Evolutionary conservation across 1,140 invertebrate genomes (phyloP), one percentile per base, ranked within the genome.

Genomic region (Lysiphlebus fabarum): DNA sequence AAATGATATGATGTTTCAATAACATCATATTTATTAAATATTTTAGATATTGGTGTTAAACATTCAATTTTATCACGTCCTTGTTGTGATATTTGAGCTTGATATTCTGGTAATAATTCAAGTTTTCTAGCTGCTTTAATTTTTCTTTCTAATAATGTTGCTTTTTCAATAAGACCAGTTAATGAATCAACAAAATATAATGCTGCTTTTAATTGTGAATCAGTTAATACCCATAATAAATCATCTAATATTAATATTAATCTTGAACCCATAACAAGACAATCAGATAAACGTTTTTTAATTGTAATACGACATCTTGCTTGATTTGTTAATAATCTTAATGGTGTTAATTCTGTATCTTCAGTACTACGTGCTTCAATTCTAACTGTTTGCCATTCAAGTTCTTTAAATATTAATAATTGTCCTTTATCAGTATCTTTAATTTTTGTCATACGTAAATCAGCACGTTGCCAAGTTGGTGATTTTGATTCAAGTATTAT

Each of bases 1-100:
- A 99, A 88, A 81, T 99, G 97, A 82, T 98, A 97, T 1, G 96
- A 99, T 0, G 97, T 99, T 82, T 99, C 96, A 6, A 91, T 81
- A 36, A 99, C 93, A 82, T 99, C 96, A 80, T 93, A 95, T 59
- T 85, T 85, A 14, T 86, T 84, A 79, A 98, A 98, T 70, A 93
- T 83, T 68, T 84, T 86, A 38, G 85, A 82, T 36, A 85, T 80
- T 44, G 81, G 73, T 51, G 79, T 79, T 56, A 74, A 77, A 45
- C 54, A 69, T 48, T 72, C 61, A 62, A 56, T 74, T 67, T 79
- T 78, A 45, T 72, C 57, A 77, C 80, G 70, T 74, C 80, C 81
- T 75, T 87, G 82, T 64, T 89, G 90, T 12, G 86, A 84, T 61
- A 89, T 70, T 77, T 90, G 88, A 26, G 88, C 88, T 75, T 87